Evolutionary conservation across 2,888 invertebrate species (phyloP), one percentile per base, ranked within the genome.

Genomic region (Lasioglossum villosulum): DNA sequence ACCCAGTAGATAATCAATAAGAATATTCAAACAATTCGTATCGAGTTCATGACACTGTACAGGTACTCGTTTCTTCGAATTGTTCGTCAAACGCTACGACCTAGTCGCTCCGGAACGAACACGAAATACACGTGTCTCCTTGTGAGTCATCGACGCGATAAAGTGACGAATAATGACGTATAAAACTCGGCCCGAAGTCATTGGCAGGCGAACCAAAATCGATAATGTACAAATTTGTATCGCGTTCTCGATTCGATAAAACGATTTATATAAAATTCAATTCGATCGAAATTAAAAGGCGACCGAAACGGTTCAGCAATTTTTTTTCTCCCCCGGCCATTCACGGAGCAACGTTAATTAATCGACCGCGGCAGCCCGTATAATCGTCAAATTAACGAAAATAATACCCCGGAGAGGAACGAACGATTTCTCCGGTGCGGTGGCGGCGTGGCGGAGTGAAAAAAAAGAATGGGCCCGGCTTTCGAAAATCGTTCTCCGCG

Each of bases 371-470:
- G 19, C 10, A 23, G 23, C 23, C 48, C 48, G 73, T 71, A 71
- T 71, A 71, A 71, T 73, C 23, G 34, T 73, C 30, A 52, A 56
- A 56, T 52, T 52, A 27, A 27, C 70, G 30, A 71, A 63, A 77
- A 77, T 48, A 52, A 73, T 37, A 23, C 56, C 10, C 45, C 30
- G 19, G 59, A 27, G 68, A 74, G 80, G 39, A 59, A 37, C 70
- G 27, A 70, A 39, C 78, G 78, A 71, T 78, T 71, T 71, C 78
- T 71, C 71, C 78, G 78, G 56, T 56, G 56, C 78, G 78, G 56
- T 71, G 56, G n/a, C 30, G 45, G 27, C 8, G 12, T n/a, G 52
- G 42, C 42, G 42, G 37, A 30, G 37, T 71, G 42, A 23, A 56
- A n/a, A 52, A 37, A 27, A 71, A 71, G 30, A 56, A 12, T 16